A percentile compares a stretch with the other conserved stretches of the same genome.
Conservation (phyloP, 2,888 invertebrate genomes). For the Smittia sp. region DNA sequence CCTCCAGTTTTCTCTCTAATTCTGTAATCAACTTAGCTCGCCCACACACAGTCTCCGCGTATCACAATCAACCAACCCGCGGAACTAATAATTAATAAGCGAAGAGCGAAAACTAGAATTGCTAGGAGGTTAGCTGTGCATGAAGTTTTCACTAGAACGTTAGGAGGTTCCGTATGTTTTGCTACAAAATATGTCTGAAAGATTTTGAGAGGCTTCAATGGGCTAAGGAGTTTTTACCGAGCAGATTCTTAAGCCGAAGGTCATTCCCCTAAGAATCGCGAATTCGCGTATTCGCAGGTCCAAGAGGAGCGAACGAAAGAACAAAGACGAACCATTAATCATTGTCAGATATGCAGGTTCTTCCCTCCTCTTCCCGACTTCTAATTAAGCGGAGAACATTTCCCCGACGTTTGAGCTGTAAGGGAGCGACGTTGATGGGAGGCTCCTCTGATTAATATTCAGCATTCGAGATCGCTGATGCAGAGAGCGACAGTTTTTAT, state of each 20-base stretch:
- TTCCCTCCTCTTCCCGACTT: background rate
- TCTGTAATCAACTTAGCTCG: conserved; percentile 7
- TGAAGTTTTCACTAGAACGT: too few relatives aligned
- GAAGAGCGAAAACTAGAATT: too few relatives aligned
- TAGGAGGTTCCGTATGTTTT: too few relatives aligned
- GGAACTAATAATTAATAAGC: conserved; percentile 14
- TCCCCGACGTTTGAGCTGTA: background rate
- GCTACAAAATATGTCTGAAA: too few relatives aligned
- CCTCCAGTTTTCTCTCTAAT: conserved; percentile 10
- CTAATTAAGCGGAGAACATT: conserved; percentile 2
- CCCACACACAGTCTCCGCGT: background rate
- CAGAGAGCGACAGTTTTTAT: background rate
- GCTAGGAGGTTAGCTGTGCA: too few relatives aligned
- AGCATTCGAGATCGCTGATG: background rate
- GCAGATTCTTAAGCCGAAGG: too few relatives aligned
- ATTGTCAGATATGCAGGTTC: background rate
- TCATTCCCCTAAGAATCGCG: too few relatives aligned
- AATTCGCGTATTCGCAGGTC: background rate
- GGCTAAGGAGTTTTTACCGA: too few relatives aligned
- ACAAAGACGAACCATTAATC: background rate
- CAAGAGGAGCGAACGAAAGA: background rate
- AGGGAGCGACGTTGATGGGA: background rate
- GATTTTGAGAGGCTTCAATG: too few relatives aligned
- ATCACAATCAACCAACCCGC: conserved; percentile 2
- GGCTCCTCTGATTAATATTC: background rate